These are phyloP conservation scores for Esox masquinongy DNA, from an alignment of 2,797 vertebrate species.

Conservation along the genomic window DNA sequence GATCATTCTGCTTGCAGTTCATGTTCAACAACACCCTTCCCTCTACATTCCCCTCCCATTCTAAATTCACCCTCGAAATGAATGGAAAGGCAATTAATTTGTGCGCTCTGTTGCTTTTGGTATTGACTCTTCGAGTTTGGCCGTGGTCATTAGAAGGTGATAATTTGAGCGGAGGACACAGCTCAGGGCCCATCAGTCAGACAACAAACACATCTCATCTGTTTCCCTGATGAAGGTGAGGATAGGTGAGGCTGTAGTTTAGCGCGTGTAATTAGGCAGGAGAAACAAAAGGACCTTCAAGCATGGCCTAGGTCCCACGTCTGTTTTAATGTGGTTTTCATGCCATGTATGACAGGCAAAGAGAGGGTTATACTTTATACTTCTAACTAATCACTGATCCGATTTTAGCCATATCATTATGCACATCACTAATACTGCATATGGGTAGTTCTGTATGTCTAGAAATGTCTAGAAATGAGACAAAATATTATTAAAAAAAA, in stretches of 20 bases:
- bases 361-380: background rate
- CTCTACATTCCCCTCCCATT: background rate
- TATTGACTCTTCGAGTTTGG: conserved; percentile 52
- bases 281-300: conserved; percentile 2
- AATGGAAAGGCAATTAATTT: conserved; percentile 57
- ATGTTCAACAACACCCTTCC: conserved; percentile 31
- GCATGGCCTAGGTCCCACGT: background rate
- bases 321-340: conserved; percentile 14
- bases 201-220: conserved; percentile 35
- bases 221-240: conserved; percentile 25
- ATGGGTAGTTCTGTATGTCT: too few relatives aligned
- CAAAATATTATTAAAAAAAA: too few relatives aligned
- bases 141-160: conserved; percentile 50
- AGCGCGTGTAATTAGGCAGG: conserved; percentile 14
- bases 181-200: conserved; percentile 13
- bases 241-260: conserved; percentile 17
- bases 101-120: conserved; percentile 35
- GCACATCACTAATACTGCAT: background rate
- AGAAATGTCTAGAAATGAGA: too few relatives aligned
- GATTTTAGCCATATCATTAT: background rate
- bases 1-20: conserved; percentile 39
- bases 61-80: conserved; percentile 38
- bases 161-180: conserved; percentile 39
- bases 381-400: background rate
- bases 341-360: background rate